These are phyloP conservation scores for Tachycineta bicolor DNA, from an alignment of 2,113 vertebrate genomes.

Conservation along the genomic window DNA sequence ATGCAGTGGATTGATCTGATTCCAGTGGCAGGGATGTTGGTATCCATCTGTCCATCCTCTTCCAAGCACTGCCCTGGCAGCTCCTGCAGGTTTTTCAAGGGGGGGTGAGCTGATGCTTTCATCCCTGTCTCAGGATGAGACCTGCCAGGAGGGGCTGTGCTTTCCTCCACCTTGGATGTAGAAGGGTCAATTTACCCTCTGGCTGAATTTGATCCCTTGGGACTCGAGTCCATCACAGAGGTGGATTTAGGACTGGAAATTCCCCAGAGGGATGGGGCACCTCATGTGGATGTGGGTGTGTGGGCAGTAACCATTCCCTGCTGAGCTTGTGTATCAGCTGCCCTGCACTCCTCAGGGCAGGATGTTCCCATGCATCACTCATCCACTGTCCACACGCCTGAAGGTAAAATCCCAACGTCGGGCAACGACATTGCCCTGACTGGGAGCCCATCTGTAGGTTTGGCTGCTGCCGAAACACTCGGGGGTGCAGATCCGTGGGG, in stretches of 20 bases:
- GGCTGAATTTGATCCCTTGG: accelerated
- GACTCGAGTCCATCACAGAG: neutral
- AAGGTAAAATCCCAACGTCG: accelerated
- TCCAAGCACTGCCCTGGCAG: neutral
- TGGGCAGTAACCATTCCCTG: neutral
- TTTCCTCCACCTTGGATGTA: accelerated
- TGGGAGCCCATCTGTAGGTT: accelerated
- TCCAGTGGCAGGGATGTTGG: neutral
- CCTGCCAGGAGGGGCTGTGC: neutral
- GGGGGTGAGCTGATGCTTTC: neutral
- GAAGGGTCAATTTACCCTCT: accelerated
- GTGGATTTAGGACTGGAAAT: neutral
- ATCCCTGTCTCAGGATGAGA: neutral
- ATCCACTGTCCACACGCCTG: accelerated
- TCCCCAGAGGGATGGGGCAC: neutral
- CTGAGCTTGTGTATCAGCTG: accelerated
- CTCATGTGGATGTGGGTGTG: accelerated
- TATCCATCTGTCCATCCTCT: neutral
- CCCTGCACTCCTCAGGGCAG: neutral
- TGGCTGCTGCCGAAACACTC: accelerated
- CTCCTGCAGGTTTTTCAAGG: neutral
- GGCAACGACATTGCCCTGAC: neutral
- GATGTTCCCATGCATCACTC: neutral
- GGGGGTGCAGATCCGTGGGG: neutral
- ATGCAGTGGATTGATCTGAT: neutral